Evolutionary conservation across 2,797 vertebrate species (phyloP).

Genomic region (Pipistrellus pygmaeus): DNA sequence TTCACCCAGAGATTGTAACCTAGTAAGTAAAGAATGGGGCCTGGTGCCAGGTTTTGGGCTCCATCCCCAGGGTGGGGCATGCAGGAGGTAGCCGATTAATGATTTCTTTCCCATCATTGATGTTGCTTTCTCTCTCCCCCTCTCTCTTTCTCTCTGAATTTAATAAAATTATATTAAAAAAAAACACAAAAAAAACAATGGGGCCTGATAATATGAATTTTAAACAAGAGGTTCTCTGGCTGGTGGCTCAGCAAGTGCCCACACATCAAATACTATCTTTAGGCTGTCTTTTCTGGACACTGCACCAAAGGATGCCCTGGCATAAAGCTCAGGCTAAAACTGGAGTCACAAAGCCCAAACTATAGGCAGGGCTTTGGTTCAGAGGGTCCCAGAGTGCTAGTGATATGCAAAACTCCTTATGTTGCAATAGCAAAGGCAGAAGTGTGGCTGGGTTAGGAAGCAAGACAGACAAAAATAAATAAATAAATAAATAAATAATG

Average conservation of each 20-base stretch:
- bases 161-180: neutral
- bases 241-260: neutral
- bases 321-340: neutral
- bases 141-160: too few relatives aligned
- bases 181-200: neutral
- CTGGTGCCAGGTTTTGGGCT: too few relatives aligned
- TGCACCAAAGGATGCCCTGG: neutral
- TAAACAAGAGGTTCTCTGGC: neutral
- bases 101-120: too few relatives aligned
- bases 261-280: neutral
- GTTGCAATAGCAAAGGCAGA: neutral
- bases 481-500: too few relatives aligned
- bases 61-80: too few relatives aligned
- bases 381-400: neutral
- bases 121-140: too few relatives aligned
- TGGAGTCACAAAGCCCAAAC: neutral
- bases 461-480: neutral
- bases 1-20: neutral
- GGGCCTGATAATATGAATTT: neutral
- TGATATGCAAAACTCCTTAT: neutral
- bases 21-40: neutral
- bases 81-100: too few relatives aligned
- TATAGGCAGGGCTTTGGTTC: neutral
- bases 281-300: neutral
- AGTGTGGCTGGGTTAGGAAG: neutral